A percentile compares a stretch with the other conserved stretches of the same genome.
These are phyloP conservation scores for Uropetala carovei DNA, from an alignment of 2,888 invertebrate species.

Conservation along the genomic window DNA sequence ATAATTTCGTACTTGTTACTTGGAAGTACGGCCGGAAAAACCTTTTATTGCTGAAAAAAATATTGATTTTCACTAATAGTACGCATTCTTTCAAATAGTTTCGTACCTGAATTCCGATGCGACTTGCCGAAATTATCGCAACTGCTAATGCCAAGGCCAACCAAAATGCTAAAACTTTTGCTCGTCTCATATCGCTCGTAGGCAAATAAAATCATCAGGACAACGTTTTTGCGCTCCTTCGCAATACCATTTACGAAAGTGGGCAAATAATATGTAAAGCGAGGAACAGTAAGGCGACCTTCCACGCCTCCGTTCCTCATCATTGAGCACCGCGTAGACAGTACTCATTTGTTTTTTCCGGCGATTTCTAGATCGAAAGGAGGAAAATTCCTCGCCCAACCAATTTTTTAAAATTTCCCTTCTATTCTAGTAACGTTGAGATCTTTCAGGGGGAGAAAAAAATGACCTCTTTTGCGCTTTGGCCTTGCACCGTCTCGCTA, in stretches of 20 bases:
- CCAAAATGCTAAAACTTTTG: too few relatives aligned
- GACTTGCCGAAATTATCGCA: too few relatives aligned
- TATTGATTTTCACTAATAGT: too few relatives aligned
- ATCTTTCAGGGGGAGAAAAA: neutral
- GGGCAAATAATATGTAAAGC: neutral
- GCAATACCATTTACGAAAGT: neutral
- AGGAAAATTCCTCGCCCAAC: neutral
- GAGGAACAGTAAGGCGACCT: neutral
- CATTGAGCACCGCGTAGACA: neutral
- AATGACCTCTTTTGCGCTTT: neutral
- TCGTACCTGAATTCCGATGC: too few relatives aligned
- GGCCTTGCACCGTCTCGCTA: neutral
- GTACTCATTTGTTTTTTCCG: neutral
- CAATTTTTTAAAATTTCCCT: neutral
- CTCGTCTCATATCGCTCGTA: too few relatives aligned
- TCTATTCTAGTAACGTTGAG: neutral
- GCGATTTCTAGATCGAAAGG: neutral
- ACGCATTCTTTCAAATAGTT: too few relatives aligned
- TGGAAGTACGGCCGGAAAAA: too few relatives aligned
- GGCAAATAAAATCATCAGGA: too few relatives aligned
- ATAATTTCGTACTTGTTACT: too few relatives aligned
- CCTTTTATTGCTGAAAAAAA: too few relatives aligned
- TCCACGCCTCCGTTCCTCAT: neutral
- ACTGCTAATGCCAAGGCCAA: too few relatives aligned
- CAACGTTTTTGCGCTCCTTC: too few relatives aligned